Evolutionary conservation across 1,140 invertebrate genomes (phyloP).

Genomic region (Pteromalus puparum): DNA sequence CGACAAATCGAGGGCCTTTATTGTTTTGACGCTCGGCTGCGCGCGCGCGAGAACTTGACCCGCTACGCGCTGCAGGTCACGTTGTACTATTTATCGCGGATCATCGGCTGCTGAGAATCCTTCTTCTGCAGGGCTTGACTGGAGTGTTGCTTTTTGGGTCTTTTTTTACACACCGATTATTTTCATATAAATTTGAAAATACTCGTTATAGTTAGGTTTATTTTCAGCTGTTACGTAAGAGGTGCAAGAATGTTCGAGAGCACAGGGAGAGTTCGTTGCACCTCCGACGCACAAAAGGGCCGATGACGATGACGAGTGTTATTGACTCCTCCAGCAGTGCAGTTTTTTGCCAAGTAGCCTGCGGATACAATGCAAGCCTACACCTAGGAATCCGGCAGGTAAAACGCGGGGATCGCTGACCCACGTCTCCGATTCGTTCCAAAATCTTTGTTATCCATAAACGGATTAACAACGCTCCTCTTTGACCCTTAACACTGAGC

Average conservation of each 20-base stretch:
- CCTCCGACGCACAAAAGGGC: not conserved
- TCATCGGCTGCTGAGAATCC: conserved; percentile 9
- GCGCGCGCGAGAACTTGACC: conserved; percentile 24
- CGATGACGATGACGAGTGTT: not conserved
- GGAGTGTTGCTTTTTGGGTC: no score
- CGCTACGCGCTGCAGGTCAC: not conserved
- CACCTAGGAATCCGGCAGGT: conserved; percentile 26
- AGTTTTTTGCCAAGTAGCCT: not conserved
- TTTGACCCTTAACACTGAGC: conserved; percentile 32
- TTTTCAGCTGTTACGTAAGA: not conserved
- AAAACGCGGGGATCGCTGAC: conserved; percentile 21
- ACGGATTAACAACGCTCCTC: conserved; percentile 44
- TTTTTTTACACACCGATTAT: not conserved
- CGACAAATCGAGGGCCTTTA: conserved; percentile 6
- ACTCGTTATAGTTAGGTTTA: no score
- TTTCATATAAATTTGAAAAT: no score
- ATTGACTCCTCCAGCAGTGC: not conserved
- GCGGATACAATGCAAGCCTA: not conserved
- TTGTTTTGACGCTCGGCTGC: not conserved
- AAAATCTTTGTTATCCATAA: conserved; percentile 51
- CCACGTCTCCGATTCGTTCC: conserved; percentile 56
- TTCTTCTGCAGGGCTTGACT: not conserved
- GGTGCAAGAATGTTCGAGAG: no score
- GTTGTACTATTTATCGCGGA: conserved; percentile 9
- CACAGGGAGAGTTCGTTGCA: not conserved